Base-by-base conservation (phyloP, 92 coral and sea anemone species). In the Porites rus region DNA sequence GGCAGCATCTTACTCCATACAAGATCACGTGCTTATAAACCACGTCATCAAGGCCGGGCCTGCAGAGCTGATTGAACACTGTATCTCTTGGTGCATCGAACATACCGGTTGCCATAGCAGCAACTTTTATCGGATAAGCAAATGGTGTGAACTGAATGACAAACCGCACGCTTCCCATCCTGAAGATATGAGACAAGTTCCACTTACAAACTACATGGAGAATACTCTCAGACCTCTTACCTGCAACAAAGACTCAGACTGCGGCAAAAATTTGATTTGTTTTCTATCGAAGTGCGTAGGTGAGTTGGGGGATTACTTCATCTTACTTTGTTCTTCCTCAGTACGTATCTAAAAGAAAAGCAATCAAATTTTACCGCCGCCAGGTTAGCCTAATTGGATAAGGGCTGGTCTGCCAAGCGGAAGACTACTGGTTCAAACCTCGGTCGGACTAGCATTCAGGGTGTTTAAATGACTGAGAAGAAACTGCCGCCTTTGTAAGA, bases 51-150 rank as follows among this genome's bases (percentile, higher is more conserved):
- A 50, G 19, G 19, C 83, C 10, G 31, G 38, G 11, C 71, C 43
- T 12, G 59, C 72, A 16, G 22, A 62, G 52, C 14, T 58, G 51
- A 78, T 64, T 17, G 73, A 50, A n/a, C 20, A 65, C 4, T 78
- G 83, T 31, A 16, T 21, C 43, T 9, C 21, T 4, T 50, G 5
- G 58, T 78, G 83, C 64, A 20, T 78, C 17, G 62, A 65, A 19
- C 59, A 78, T 65, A 63, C 73, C 13, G 59, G 72, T 54, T 78
- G 83, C 83, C 73, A 78, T n/a, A 78, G 83, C 83, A 64, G 70
- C 73, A 43, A 65, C 62, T 64, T 78, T 69, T 51, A 78, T 51
- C 83, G 50, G 17, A 61, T 8, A 24, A 56, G 66, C 73, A 78
- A 9, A 50, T 25, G 50, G 20, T 78, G 83, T 50, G 83, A 78